Conservation (phyloP, 2,888 invertebrate species). For the Dryobota labecula region DNA sequence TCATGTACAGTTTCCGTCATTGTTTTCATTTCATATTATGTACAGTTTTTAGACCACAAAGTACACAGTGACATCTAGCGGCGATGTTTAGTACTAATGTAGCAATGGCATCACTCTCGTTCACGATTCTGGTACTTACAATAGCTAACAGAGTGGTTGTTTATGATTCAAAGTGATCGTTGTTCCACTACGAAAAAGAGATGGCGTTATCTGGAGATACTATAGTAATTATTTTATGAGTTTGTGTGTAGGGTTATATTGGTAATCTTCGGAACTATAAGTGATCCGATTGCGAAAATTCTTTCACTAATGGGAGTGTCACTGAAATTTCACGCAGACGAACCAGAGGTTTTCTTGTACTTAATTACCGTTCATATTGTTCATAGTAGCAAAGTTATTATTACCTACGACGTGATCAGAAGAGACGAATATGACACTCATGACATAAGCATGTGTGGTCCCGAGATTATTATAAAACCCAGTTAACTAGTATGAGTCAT, state of each 20-base stretch:
- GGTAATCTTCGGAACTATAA: too few relatives aligned
- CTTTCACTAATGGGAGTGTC: too few relatives aligned
- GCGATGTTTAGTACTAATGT: background rate
- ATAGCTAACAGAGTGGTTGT: background rate
- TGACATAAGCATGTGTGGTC: background rate
- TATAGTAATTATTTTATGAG: too few relatives aligned
- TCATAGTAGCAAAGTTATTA: background rate
- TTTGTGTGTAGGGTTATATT: too few relatives aligned
- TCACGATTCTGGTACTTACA: background rate
- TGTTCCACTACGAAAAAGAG: background rate
- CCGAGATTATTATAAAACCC: background rate
- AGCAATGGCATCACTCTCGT: background rate
- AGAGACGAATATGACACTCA: background rate
- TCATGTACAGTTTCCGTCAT: background rate
- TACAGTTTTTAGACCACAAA: background rate
- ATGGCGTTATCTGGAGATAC: constrained; percentile 29
- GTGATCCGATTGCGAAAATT: too few relatives aligned
- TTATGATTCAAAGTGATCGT: background rate
- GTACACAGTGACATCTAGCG: constrained; percentile 37
- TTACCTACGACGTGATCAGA: background rate
- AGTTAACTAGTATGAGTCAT: background rate
- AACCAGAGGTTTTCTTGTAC: background rate
- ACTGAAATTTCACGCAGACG: too few relatives aligned
- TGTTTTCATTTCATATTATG: background rate
- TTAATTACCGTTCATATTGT: background rate